A percentile compares a stretch with the other conserved stretches of the same genome.
Conservation (phyloP, 2,888 invertebrate species). For the Oscheius sp. region DNA sequence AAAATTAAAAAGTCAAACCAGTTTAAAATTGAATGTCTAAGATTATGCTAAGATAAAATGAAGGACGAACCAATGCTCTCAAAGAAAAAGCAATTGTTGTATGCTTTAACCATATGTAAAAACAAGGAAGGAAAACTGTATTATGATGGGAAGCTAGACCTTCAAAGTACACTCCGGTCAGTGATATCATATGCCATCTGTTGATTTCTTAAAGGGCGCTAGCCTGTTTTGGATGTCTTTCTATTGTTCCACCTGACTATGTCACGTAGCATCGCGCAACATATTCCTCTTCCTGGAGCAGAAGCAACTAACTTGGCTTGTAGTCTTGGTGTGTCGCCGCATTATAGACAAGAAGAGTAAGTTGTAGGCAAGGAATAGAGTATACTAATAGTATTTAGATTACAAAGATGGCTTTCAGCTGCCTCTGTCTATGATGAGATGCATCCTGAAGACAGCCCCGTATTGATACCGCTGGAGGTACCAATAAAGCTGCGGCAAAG, state of each 20-base stretch:
- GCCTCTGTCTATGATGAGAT: conserved; percentile 25
- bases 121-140: too few relatives aligned
- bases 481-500: conserved; percentile 12
- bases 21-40: too few relatives aligned
- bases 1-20: too few relatives aligned
- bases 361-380: neutral
- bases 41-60: too few relatives aligned
- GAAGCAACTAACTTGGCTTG: conserved; percentile 18
- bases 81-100: too few relatives aligned
- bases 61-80: too few relatives aligned
- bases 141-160: too few relatives aligned
- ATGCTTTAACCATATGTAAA: too few relatives aligned
- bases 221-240: conserved; percentile 4
- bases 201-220: conserved; percentile 14
- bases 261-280: neutral
- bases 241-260: neutral
- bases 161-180: neutral
- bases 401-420: conserved; percentile 19
- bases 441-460: conserved; percentile 1
- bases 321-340: conserved; percentile 10
- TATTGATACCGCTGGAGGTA: neutral
- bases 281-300: conserved; percentile 11
- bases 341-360: conserved; percentile 22
- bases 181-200: conserved; percentile 15
- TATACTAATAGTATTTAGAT: neutral